These are phyloP conservation scores for Cerastoderma edule DNA, from an alignment of 2,888 invertebrate species.

Conservation along the genomic window DNA sequence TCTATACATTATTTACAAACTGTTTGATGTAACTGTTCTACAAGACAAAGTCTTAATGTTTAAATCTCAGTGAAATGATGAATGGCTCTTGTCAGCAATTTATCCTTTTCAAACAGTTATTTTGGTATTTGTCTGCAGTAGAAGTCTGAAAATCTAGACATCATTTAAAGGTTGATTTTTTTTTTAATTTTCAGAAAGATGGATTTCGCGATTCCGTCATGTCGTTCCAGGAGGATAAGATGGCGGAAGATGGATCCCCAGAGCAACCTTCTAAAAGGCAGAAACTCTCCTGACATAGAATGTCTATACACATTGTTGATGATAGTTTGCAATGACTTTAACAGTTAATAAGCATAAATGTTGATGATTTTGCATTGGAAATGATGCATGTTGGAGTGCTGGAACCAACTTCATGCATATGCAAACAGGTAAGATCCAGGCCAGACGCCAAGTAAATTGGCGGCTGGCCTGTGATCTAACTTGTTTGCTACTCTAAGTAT, in stretches of 20 bases:
- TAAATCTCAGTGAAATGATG: not conserved
- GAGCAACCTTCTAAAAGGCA: constrained; percentile 63
- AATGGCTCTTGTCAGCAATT: constrained; percentile 9
- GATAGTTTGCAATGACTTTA: not conserved
- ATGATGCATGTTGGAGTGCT: too few species aligned
- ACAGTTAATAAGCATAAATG: too few species aligned
- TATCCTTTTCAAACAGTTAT: not conserved
- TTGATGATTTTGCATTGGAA: too few species aligned
- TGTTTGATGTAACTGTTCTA: too few species aligned
- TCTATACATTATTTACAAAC: too few species aligned
- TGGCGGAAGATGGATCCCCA: not conserved
- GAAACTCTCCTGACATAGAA: constrained; percentile 42
- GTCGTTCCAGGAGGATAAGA: constrained; percentile 1
- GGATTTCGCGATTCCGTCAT: constrained; percentile 67
- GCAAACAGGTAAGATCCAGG: too few species aligned
- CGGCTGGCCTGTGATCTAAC: too few species aligned
- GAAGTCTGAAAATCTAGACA: not conserved
- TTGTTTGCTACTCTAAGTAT: too few species aligned
- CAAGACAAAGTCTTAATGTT: too few species aligned
- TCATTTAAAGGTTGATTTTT: not conserved
- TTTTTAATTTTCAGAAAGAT: constrained; percentile 58
- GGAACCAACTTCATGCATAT: too few species aligned
- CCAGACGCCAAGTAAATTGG: too few species aligned
- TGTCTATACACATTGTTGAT: not conserved
- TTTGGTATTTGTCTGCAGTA: too few species aligned